These are phyloP conservation scores for Drosophila arawakana DNA, from an alignment of 1,140 invertebrate genomes.

Conservation along the genomic window DNA sequence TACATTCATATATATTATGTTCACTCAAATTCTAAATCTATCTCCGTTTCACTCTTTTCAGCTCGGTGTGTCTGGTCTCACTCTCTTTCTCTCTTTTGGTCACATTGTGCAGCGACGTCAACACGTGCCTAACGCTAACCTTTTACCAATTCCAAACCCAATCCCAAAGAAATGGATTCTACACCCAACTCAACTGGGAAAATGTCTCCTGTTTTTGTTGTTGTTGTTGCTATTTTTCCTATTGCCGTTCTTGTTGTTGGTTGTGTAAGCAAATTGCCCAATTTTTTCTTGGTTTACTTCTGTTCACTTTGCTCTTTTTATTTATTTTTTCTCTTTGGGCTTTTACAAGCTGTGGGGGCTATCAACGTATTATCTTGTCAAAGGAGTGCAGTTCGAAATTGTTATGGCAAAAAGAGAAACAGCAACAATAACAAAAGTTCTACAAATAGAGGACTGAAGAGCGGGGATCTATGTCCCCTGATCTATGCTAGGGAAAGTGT, in stretches of 20 bases:
- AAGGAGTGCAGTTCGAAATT: slow-evolving; percentile 80
- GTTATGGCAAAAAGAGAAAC: slow-evolving; percentile 67
- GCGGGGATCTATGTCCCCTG: neutral
- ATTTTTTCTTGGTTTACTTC: slow-evolving; percentile 50
- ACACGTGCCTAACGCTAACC: slow-evolving; percentile 72
- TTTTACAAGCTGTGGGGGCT: slow-evolving; percentile 41
- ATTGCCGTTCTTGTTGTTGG: slow-evolving; percentile 60
- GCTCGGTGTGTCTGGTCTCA: neutral
- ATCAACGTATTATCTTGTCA: slow-evolving; percentile 82
- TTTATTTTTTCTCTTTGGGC: slow-evolving; percentile 16
- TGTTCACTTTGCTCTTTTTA: slow-evolving; percentile 9
- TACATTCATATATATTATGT: too few species aligned
- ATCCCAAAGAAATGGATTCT: slow-evolving; percentile 2
- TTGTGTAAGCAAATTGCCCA: slow-evolving; percentile 81
- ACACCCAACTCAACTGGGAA: slow-evolving; percentile 44
- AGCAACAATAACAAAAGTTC: slow-evolving; percentile 37
- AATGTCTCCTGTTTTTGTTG: slow-evolving; percentile 1
- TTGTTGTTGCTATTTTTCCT: slow-evolving; percentile 20
- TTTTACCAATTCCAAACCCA: slow-evolving; percentile 54
- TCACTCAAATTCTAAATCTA: neutral
- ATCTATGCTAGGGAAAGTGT: slow-evolving; percentile 8
- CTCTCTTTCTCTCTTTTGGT: neutral
- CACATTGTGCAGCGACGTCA: slow-evolving; percentile 38
- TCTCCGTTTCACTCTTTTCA: neutral
- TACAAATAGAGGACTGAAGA: slow-evolving; percentile 3